Conservation (phyloP, 2,113 vertebrate species). For the Eclectus roratus region DNA sequence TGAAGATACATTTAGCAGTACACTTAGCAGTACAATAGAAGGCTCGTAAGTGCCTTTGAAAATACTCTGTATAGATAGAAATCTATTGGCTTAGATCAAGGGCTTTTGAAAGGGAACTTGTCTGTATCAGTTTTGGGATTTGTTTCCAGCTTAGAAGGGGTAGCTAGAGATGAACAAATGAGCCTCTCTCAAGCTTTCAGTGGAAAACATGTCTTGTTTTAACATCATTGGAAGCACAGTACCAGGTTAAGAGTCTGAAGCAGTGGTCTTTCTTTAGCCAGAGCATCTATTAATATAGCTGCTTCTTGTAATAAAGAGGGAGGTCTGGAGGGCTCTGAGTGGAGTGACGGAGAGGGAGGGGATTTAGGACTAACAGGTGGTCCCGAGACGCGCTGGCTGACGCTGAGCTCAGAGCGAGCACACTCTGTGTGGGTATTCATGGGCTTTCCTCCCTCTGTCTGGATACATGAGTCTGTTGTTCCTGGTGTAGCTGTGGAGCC, state of each 20-base stretch:
- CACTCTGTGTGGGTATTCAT: neutral
- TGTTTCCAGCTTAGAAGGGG: neutral
- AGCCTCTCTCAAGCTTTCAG: neutral
- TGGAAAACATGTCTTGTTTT: neutral
- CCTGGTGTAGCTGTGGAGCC: neutral
- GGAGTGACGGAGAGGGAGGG: slow-evolving; percentile 58
- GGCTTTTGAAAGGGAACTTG: neutral
- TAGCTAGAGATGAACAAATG: neutral
- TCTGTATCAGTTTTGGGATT: neutral
- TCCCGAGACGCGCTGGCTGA: slow-evolving; percentile 63
- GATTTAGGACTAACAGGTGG: slow-evolving; percentile 76
- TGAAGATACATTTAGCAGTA: neutral
- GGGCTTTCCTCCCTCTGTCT: neutral
- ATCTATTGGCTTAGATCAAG: neutral
- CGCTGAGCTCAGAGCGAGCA: slow-evolving; percentile 51
- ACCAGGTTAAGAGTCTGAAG: slow-evolving; percentile 33
- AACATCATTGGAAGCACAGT: slow-evolving; percentile 20
- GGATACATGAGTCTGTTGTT: neutral
- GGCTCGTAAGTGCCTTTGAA: neutral
- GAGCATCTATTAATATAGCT: slow-evolving; percentile 69
- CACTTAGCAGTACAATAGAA: neutral
- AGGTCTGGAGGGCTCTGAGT: slow-evolving; percentile 59
- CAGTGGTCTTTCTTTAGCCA: slow-evolving; percentile 64
- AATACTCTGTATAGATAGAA: neutral
- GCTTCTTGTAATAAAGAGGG: slow-evolving; percentile 48